phyloP scores from a whole-genome alignment of 2,888 invertebrate species.

The Amphipyra tragopoginis region DNA sequence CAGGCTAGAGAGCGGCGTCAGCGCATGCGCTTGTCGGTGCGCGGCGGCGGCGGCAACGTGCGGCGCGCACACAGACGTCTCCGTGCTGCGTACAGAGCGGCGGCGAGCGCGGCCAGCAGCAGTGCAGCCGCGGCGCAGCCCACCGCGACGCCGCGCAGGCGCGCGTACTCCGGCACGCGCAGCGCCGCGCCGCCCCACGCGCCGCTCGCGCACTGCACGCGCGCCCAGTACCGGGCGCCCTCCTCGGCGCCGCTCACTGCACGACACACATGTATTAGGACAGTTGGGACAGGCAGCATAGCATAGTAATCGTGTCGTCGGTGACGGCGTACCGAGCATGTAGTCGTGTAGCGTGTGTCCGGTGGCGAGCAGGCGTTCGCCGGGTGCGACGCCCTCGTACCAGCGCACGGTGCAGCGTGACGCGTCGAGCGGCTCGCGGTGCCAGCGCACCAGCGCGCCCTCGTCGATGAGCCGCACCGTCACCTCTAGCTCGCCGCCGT shows the following conservation, averaged over 20 bases:
- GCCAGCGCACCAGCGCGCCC: slow-evolving; percentile 94
- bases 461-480: slow-evolving; percentile 92
- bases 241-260: slow-evolving; percentile 93
- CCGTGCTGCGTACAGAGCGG: slow-evolving; percentile 87
- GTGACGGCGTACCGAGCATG: slow-evolving; percentile 83
- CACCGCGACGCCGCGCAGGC: slow-evolving; percentile 92
- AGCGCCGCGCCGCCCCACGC: slow-evolving; percentile 91
- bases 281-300: background rate
- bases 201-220: slow-evolving; percentile 92
- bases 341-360: slow-evolving; percentile 93
- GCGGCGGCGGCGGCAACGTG: slow-evolving; percentile 38
- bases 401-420: slow-evolving; percentile 92
- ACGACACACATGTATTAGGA: background rate
- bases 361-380: slow-evolving; percentile 90
- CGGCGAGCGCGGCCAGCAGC: slow-evolving; percentile 91
- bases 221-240: slow-evolving; percentile 93
- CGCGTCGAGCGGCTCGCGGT: slow-evolving; percentile 90
- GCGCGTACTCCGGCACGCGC: slow-evolving; percentile 92
- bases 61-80: slow-evolving; percentile 66
- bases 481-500: slow-evolving; percentile 92
- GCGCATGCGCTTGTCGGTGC: slow-evolving; percentile 62
- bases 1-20: slow-evolving; percentile 40
- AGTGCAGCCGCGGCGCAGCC: slow-evolving; percentile 93
- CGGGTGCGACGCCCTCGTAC: slow-evolving; percentile 86
- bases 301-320: too few species aligned